Evolutionary conservation across 2,888 invertebrate genomes (phyloP).

Genomic region (Agriopis aurantiaria): DNA sequence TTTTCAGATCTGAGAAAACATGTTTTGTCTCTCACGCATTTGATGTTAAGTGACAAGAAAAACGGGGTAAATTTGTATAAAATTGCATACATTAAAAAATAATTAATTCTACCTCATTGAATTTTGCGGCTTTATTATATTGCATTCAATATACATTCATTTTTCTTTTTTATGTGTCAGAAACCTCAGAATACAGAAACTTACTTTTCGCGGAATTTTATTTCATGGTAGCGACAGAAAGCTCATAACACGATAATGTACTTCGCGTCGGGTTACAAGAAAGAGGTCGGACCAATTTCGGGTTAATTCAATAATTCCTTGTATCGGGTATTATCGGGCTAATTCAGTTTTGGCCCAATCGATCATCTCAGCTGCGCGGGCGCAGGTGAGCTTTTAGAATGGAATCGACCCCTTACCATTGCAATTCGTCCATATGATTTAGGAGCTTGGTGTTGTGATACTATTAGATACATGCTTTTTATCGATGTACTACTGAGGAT

Average conservation of each 20-base stretch:
- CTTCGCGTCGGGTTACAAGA: slow-evolving; percentile 68
- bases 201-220: slow-evolving; percentile 4
- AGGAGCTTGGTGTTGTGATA: background rate
- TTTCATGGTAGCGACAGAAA: slow-evolving; percentile 53
- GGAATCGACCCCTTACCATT: slow-evolving; percentile 49
- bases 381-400: slow-evolving; percentile 67
- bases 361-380: slow-evolving; percentile 66
- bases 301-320: slow-evolving; percentile 75
- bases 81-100: no score
- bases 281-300: slow-evolving; percentile 70
- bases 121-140: background rate
- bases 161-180: no score
- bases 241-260: slow-evolving; percentile 58
- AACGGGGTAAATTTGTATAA: no score
- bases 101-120: no score
- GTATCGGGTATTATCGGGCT: slow-evolving; percentile 62
- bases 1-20: no score
- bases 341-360: slow-evolving; percentile 67
- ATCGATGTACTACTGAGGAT: background rate
- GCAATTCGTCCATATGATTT: slow-evolving; percentile 26
- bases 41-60: no score
- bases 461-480: background rate
- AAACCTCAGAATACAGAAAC: no score
- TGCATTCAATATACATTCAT: no score
- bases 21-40: no score